Evolutionary conservation across 1,140 invertebrate species (phyloP), one percentile per base, ranked within the genome.

Genomic region (Heliothis virescens): DNA sequence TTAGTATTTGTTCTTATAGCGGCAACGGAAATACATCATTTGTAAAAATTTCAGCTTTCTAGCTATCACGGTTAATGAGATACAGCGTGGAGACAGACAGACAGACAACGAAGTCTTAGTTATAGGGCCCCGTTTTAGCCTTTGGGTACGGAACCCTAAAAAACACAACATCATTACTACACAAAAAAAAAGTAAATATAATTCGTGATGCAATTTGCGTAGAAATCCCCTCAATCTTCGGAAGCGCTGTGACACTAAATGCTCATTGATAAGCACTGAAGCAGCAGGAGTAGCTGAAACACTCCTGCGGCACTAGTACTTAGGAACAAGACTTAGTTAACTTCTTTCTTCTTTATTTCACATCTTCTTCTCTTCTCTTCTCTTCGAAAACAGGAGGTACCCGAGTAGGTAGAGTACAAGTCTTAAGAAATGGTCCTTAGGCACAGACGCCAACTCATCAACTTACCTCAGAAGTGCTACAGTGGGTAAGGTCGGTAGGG

Each of bases 301-400:
- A 97, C 97, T 97, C 97, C 97, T 97, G 97, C 97, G 97, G 97
- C 97, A 97, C 97, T 97, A 97, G 97, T 97, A 97, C 97, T 97
- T 97, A 97, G 96, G 95, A 97, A 97, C 96, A 97, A 96, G 96
- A 95, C 91, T 92, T 92, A 93, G 91, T 88, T 95, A 90, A 86
- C 78, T 82, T 89, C 87, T 89, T 84, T 77, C 62, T 85, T 87
- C 77, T 81, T 76, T 57, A 55, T 65, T 62, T 47, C 79, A 57
- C 52, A 48, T 67, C 65, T 72, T 63, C 72, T 72, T 76, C n/a
- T 79, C 41, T 47, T 63, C 21, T 59, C 21, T 60, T 59, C 55
- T 21, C 12, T 12, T 21, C 11, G 12, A 21, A 7, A 59, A 4
- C n/a, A 55, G 0, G n/a, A n/a, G 9, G 10, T 4, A 11, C n/a